Evolutionary conservation across 2,888 invertebrate genomes (phyloP), one percentile per base, ranked within the genome.

Genomic region (Caenorhabditis sulstoni): DNA sequence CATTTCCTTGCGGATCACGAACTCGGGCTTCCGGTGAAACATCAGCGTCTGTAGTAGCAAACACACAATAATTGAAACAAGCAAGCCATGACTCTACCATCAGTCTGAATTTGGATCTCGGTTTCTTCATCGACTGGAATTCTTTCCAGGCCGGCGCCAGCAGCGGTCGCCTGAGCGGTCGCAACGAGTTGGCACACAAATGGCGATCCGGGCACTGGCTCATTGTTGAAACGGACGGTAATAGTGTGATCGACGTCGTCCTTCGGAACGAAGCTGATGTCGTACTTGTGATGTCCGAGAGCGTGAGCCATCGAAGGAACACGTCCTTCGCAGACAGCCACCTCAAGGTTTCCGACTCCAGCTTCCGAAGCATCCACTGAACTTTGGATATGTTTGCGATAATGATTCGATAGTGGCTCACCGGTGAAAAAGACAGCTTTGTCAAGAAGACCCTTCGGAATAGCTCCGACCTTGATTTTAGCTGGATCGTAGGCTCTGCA

Each of bases 261-360:
- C 55, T 84, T 81, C 11, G 90, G 90, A 44, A 90, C 86, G 71
- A 90, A 90, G 39, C 86, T 85, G 76, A 90, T 90, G 61, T 90
- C 90, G 77, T 90, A 90, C 90, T 87, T 87, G 80, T 90, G 90
- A 35, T 96, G 96, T 37, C 97, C 97, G 90, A 97, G 96, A 0
- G 96, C 96, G 90, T 97, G 96, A 12, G 97, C 97, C 23, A 96
- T 96, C 0, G 97, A 97, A 0, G 97, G 96, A 39, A 98, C 97
- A 79, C 96, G 93, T 0, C 98, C 98, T 8, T 97, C 96, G 90
- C 99, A 98, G 35, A 99, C 97, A 0, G 97, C 96, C 75, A 99
- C 98, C 91, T 99, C 98, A 50, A 99, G 92, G 91, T 99, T 98
- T 22, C 99, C 99, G 0, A 98, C 96, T 18, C 98, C 99, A 4